phyloP scores from a whole-genome alignment of 1,140 invertebrate genomes.

The Ericerus pela region DNA sequence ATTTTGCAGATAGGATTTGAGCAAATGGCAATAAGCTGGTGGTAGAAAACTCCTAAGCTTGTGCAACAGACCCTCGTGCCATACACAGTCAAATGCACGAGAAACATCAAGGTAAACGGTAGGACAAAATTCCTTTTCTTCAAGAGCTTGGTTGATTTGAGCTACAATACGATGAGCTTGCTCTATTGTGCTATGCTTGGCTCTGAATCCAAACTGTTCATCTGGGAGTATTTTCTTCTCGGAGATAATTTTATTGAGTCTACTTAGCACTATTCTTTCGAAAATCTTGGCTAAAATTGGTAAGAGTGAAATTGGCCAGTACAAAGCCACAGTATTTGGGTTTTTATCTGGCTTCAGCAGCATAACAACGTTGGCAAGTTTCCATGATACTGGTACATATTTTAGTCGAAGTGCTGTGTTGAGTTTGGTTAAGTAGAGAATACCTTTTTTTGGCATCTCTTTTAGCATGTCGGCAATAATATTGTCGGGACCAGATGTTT shows the following conservation, averaged over 20 bases:
- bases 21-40: neutral
- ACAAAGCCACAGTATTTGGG: conserved; percentile 21
- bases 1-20: conserved; percentile 13
- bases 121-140: conserved; percentile 19
- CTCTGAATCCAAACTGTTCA: conserved; percentile 29
- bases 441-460: conserved; percentile 25
- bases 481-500: conserved; percentile 19
- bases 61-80: conserved; percentile 25
- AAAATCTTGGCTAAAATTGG: conserved; percentile 20
- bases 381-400: conserved; percentile 29
- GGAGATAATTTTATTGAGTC: conserved; percentile 5
- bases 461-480: conserved; percentile 28
- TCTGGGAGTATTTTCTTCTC: conserved; percentile 22
- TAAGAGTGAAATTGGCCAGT: conserved; percentile 28
- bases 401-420: conserved; percentile 23
- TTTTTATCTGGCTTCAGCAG: conserved; percentile 26
- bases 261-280: neutral
- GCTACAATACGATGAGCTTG: conserved; percentile 21
- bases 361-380: conserved; percentile 28
- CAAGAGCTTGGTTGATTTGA: conserved; percentile 16
- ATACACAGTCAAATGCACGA: conserved; percentile 26
- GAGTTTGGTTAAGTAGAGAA: conserved; percentile 23
- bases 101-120: conserved; percentile 22
- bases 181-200: conserved; percentile 25
- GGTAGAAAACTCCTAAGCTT: conserved; percentile 13